Evolutionary conservation across 2,888 invertebrate species (phyloP), one percentile per base, ranked within the genome.

Genomic region (Seladonia tumulorum): DNA sequence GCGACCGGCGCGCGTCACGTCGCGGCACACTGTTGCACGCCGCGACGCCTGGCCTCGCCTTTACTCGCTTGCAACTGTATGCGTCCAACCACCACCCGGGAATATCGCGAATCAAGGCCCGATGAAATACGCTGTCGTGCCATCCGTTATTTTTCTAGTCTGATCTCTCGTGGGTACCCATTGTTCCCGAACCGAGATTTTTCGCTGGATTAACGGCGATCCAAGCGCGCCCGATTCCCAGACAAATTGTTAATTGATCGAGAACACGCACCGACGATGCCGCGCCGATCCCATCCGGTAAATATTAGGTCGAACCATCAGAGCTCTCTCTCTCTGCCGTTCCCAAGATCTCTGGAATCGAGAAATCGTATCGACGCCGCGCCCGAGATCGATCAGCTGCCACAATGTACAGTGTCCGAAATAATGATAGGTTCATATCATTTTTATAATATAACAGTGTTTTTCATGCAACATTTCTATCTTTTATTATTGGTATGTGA

Each of bases 71-170:
- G 12, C n/a, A n/a, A 57, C 57, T 57, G 57, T n/a, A 57, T 12
- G 12, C n/a, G 57, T 63, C 70, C 70, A 53, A 77, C 47, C 76
- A 29, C 70, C 71, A 60, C 42, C 42, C 57, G 35, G 60, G 47
- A 73, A 80, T 79, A 76, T 85, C 76, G 79, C 82, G 79, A 87
- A 82, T 83, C 83, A 86, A 87, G 82, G 29, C n/a, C 66, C 70
- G 60, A 71, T 63, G 66, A 86, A 82, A 73, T 74, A 82, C 74
- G 57, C 35, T n/a, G n/a, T n/a, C 60, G n/a, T 35, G 47, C 73
- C 35, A 25, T 14, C 63, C 63, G 72, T 42, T 83, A 83, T 83
- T 85, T 80, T 77, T 60, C 66, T 76, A 49, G 60, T 78, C 70
- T 76, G 79, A 57, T 63, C 63, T 47, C 72, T 49, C 45, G 60